These are phyloP conservation scores for Paramormyrops kingsleyae DNA, from an alignment of 2,113 vertebrate genomes.

Conservation along the genomic window DNA sequence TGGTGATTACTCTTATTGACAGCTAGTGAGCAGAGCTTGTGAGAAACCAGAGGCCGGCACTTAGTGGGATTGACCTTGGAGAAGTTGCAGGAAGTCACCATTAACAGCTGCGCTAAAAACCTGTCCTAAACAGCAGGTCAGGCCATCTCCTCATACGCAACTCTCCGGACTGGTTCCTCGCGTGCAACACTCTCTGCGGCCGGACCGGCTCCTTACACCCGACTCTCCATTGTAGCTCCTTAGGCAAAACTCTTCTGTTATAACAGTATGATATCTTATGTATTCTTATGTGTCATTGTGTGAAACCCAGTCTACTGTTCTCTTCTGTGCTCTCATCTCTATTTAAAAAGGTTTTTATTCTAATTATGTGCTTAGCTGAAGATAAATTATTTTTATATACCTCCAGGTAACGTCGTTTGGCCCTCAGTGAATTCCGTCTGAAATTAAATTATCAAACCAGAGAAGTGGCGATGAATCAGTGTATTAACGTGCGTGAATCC, in stretches of 20 bases:
- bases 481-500: not conserved
- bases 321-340: not conserved
- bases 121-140: not conserved
- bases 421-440: not conserved
- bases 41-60: not conserved
- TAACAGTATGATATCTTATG: not conserved
- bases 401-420: not conserved
- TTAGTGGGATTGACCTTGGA: not conserved
- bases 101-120: not conserved
- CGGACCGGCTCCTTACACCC: not conserved
- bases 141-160: not conserved
- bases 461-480: not conserved
- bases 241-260: not conserved
- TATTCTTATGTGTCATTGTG: not conserved
- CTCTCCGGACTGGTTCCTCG: not conserved
- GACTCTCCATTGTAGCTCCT: not conserved
- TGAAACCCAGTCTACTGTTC: not conserved
- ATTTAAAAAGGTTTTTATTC: slow-evolving; percentile 3
- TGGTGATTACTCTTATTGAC: not conserved
- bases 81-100: not conserved
- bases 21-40: not conserved
- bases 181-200: no score
- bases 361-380: slow-evolving; percentile 11
- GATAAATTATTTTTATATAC: slow-evolving; percentile 10
- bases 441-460: not conserved